Conservation (phyloP, 1,140 invertebrate genomes). For the Cydia fagiglandana region DNA sequence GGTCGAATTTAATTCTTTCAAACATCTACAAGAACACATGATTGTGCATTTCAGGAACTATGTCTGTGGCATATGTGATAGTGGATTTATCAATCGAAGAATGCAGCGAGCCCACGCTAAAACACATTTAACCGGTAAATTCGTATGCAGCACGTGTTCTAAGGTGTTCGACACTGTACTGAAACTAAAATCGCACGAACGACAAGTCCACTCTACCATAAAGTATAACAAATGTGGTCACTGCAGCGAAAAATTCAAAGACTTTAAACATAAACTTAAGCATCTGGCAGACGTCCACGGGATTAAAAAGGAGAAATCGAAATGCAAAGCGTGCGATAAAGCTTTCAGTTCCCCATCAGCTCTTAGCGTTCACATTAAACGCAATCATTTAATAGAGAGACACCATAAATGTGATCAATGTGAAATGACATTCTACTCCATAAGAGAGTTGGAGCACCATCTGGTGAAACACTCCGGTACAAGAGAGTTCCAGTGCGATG, state of each 20-base stretch:
- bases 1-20: conserved; percentile 41
- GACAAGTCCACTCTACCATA: not conserved
- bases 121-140: conserved; percentile 38
- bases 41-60: conserved; percentile 44
- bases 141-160: conserved; percentile 41
- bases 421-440: not conserved
- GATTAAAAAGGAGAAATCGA: not conserved
- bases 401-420: conserved; percentile 28
- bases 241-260: conserved; percentile 35
- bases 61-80: conserved; percentile 43
- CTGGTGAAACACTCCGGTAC: conserved; percentile 81
- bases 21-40: conserved; percentile 48
- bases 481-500: conserved; percentile 83
- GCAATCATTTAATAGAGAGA: conserved; percentile 37
- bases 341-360: not conserved
- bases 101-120: conserved; percentile 38
- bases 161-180: conserved; percentile 38
- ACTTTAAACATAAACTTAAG: conserved; percentile 20
- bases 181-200: conserved; percentile 35
- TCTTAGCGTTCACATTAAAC: conserved; percentile 26
- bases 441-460: conserved; percentile 47
- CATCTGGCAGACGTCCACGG: conserved; percentile 37
- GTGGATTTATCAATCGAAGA: conserved; percentile 39
- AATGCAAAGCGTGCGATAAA: conserved; percentile 37
- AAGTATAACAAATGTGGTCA: conserved; percentile 34